Conservation (phyloP, 2,888 invertebrate genomes). For the Diarsia brunnea region DNA sequence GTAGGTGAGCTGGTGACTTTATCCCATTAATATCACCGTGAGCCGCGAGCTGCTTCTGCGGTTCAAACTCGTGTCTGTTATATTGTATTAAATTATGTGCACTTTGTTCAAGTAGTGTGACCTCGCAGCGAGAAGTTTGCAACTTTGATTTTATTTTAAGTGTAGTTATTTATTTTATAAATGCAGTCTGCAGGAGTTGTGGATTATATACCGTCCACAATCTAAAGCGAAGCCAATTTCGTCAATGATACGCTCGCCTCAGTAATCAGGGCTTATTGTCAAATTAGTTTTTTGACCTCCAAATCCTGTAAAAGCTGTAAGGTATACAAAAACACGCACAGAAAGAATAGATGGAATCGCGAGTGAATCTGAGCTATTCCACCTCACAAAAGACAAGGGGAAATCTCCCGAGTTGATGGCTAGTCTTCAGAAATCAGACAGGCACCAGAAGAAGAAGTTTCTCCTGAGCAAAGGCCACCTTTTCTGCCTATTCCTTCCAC, state of each 20-base stretch:
- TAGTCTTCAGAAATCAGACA: neutral
- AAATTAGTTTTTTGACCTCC: neutral
- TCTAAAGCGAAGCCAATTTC: neutral
- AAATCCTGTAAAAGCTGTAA: neutral
- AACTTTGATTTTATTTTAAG: conserved; percentile 18
- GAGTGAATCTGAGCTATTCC: neutral
- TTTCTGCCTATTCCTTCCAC: neutral
- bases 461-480: neutral
- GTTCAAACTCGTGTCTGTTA: conserved; percentile 38
- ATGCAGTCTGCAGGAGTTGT: neutral
- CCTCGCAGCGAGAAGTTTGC: neutral
- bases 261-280: neutral
- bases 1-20: conserved; percentile 38
- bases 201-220: neutral
- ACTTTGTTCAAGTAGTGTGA: conserved; percentile 26
- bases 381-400: neutral
- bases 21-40: conserved; percentile 39
- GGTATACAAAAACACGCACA: neutral
- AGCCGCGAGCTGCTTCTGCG: neutral
- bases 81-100: conserved; percentile 46
- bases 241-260: neutral
- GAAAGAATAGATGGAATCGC: too few relatives aligned
- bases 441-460: neutral
- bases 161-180: neutral
- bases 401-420: neutral